Evolutionary conservation across 2,797 vertebrate species (phyloP), one percentile per base, ranked within the genome.

Genomic region (Pipistrellus nathusii): DNA sequence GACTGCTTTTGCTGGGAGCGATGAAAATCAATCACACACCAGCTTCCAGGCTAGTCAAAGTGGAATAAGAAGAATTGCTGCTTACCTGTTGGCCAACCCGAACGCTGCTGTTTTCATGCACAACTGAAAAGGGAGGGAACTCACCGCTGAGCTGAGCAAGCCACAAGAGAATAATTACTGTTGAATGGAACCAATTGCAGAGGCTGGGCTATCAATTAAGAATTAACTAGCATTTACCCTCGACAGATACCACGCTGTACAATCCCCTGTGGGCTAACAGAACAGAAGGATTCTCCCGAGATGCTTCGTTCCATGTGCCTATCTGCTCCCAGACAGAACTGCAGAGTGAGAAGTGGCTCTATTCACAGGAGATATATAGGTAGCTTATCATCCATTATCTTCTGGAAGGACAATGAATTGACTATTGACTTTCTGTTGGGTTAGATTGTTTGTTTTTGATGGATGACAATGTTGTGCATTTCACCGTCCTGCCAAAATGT

Each of bases 141-240:
- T 88, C 32, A 73, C 66, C 38, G 75, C 2, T 77, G 88, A 95
- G 82, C 87, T 94, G 55, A 82, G 57, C 62, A 69, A 94, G 55
- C 81, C 91, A 83, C 93, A 46, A 8, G 89, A 94, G 91, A 82
- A 88, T 94, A 93, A 92, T 90, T 87, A 92, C 84, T 82, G 66
- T 38, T 93, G 71, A 94, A 88, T 88, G 57, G 71, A 96, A 92
- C 77, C 89, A 73, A 69, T 59, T 96, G 95, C 87, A 85, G 77
- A 48, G 72, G n/a, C 94, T 85, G 81, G 87, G 82, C 91, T 92
- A 94, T 93, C 93, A 87, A 95, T 95, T 97, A 97, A 86, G 90
- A 95, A 97, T 90, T 89, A 96, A 92, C 82, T 77, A 78, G 88
- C 94, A 44, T 94, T 96, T 93, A 91, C 48, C 30, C 80, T 55